Base-by-base conservation (phyloP, 2,113 vertebrate species). In the Ammodytes marinus region DNA sequence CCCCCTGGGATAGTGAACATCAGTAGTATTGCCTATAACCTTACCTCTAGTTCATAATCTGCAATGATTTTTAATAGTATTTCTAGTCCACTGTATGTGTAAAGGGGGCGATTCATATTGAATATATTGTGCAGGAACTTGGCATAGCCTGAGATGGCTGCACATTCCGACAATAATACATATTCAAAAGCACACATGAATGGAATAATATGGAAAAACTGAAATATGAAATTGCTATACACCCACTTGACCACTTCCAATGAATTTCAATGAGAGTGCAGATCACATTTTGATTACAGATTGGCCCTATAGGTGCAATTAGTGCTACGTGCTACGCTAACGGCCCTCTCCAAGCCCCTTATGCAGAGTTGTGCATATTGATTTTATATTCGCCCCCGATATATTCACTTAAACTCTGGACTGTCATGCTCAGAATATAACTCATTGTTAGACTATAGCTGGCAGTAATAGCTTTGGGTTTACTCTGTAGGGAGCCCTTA, bases 271-370 rank as follows among this genome's bases (percentile, higher is more conserved):
- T 91, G 88, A 89, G 85, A 83, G 64, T 63, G 19, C 69, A 83
- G 65, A 92, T 93, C 91, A 85, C 68, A 52, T 76, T 82, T 85
- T 90, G 54, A 69, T 84, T 73, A 87, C 83, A 84, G 79, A 93
- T 80, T 80, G 83, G 70, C 78, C 90, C 90, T 89, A 88, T 88
- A 92, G 92, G 89, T 92, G 86, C 92, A 95, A 92, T 95, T 93
- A 95, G 90, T 83, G 84, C 70, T 59, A 88, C 85, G 89, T 27
- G 27, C 27, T 27, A 27, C 27, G 27, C 27, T 92, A 93, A 92
- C 91, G 75, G 74, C 74, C 50, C 67, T 73, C 82, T 82, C 50
- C 80, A 63, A 15, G 82, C 73, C 85, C 74, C 80, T 79, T 81
- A 74, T 64, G 80, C 76, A 60, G 40, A 88, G 75, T 84, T 88